Percentiles rank a stretch among this genome's conserved stretches.
These are phyloP conservation scores for Saccopteryx leptura DNA, from an alignment of 2,113 vertebrate genomes.

Conservation along the genomic window DNA sequence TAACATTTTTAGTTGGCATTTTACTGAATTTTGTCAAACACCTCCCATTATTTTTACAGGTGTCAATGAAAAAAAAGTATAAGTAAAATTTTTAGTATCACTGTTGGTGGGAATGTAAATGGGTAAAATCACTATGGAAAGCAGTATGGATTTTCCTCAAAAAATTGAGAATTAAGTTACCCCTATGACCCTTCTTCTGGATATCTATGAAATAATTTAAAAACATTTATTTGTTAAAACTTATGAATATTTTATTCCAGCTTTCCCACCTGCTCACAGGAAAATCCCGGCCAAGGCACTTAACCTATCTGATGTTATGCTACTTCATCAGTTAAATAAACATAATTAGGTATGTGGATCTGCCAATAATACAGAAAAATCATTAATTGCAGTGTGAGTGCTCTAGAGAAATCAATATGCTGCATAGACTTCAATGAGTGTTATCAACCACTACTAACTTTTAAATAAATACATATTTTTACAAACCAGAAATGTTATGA, in stretches of 20 bases:
- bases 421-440: background rate
- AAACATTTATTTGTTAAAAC: background rate
- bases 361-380: conserved; percentile 2
- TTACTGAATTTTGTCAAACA: background rate
- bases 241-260: background rate
- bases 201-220: background rate
- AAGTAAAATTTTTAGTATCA: background rate
- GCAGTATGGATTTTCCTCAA: no score
- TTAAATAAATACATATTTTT: conserved; percentile 24
- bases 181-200: background rate
- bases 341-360: background rate
- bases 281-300: background rate
- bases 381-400: background rate
- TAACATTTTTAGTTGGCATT: background rate
- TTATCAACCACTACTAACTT: background rate
- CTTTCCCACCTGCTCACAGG: background rate
- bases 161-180: no score
- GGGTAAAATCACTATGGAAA: no score
- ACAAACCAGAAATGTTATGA: background rate
- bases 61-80: background rate
- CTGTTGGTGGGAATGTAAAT: background rate
- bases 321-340: background rate
- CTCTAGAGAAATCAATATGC: background rate
- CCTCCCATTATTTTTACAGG: background rate
- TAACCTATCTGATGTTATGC: background rate